These are phyloP conservation scores for Phrynocephalus vlangalii DNA, from an alignment of 2,797 vertebrate species.

Conservation along the genomic window DNA sequence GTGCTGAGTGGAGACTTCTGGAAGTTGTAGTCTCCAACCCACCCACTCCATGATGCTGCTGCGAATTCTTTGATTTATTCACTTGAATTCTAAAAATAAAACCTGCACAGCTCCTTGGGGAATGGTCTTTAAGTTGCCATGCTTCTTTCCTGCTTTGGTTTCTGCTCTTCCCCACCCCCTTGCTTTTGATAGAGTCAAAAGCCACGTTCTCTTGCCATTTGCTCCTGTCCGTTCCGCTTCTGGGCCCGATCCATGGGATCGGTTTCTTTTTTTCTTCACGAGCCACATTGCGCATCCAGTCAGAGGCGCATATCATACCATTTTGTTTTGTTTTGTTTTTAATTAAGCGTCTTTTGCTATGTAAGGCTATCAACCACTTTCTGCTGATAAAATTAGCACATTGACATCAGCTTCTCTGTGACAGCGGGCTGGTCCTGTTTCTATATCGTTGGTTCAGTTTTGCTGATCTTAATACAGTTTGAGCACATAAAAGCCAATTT, in stretches of 20 bases:
- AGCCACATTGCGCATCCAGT: neutral
- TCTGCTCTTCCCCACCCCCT: neutral
- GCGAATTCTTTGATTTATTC: neutral
- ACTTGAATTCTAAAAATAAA: slow-evolving; percentile 18
- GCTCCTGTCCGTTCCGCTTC: neutral
- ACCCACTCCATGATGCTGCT: neutral
- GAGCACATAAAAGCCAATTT: neutral
- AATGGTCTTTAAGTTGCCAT: neutral
- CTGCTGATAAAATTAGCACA: neutral
- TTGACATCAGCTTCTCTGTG: slow-evolving; percentile 17
- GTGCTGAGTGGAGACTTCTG: neutral
- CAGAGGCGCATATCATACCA: neutral
- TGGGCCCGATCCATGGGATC: too few species aligned
- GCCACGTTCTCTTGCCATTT: neutral
- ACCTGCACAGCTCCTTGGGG: neutral
- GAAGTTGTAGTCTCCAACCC: neutral
- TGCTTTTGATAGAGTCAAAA: neutral
- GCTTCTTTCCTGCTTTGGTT: neutral
- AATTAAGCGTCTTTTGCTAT: neutral
- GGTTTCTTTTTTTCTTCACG: neutral
- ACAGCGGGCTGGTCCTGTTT: neutral
- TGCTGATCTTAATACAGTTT: neutral
- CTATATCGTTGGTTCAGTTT: neutral
- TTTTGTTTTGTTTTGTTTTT: neutral
- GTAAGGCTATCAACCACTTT: neutral